phyloP scores from a whole-genome alignment of 2,888 invertebrate species.

The Heliconius charithonia region DNA sequence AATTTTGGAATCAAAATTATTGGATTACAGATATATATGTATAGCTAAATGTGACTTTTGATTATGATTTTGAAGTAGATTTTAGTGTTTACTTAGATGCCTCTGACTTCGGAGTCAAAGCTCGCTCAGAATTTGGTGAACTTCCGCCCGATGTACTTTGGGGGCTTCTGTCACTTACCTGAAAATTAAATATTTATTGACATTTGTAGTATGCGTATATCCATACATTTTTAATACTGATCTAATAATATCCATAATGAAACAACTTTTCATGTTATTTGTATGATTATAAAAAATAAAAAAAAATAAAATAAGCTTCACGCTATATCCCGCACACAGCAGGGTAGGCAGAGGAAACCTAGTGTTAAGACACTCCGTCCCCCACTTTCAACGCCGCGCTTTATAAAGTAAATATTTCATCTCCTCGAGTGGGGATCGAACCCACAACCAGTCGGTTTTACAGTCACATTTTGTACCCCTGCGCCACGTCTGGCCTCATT shows the following conservation, averaged over 20 bases:
- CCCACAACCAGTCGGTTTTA: no score
- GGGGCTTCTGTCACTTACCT: slow-evolving; percentile 77
- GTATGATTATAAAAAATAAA: no score
- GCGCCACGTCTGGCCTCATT: no score
- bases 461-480: no score
- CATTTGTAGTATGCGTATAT: not conserved
- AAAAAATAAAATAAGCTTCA: no score
- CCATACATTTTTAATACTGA: not conserved
- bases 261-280: not conserved
- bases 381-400: no score
- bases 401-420: no score
- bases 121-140: slow-evolving; percentile 66
- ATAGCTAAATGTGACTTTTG: slow-evolving; percentile 4
- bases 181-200: slow-evolving; percentile 30
- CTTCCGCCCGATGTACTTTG: slow-evolving; percentile 76
- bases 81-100: slow-evolving; percentile 33
- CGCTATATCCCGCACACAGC: no score
- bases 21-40: not conserved
- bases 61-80: not conserved
- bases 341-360: no score
- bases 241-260: not conserved
- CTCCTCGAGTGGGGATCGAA: no score
- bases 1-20: not conserved
- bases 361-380: no score
- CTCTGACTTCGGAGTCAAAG: slow-evolving; percentile 32